Evolutionary conservation across 2,797 vertebrate genomes (phyloP), one percentile per base, ranked within the genome.

Genomic region (Sebastes hopkinsi): DNA sequence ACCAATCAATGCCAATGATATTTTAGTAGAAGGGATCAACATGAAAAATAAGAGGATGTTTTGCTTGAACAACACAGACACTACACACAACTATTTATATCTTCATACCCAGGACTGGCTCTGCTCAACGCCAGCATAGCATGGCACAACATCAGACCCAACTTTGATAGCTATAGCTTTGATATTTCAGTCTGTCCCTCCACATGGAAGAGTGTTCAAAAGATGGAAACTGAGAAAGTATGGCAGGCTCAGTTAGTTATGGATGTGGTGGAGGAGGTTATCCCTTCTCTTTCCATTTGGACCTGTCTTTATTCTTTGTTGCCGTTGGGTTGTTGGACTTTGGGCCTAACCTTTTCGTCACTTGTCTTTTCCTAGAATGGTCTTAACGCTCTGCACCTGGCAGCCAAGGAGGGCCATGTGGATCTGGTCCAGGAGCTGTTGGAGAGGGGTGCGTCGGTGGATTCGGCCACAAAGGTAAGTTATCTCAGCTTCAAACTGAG

Each of bases 401-500:
- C 98, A 18, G 98, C 98, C 86, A 99, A 99, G 90, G 98, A 99
- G 90, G 98, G 98, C 73, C 98, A 99, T 0, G 87, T 99, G 92
- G 97, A 97, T 14, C 95, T 99, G 91, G 98, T 99, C 25, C 97
- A 99, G 90, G 98, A 99, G 89, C 90, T 99, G 55, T 69, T 99
- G 96, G 98, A 98, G 56, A 95, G 97, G 91, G 98, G 98, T 1
- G 97, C 98, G 0, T 72, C 96, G 0, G 98, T 99, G 90, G 98
- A 99, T 88, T 97, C 98, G 25, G 95, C 98, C 80, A 99, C 98
- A 5, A 99, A 99, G 97, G 98, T 99, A 93, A 78, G 76, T 62
- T 1, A 27, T 18, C 46, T 22, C 6, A 9, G 18, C 11, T 20
- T 60, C 59, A 6, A 18, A 23, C n/a, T 36, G 32, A 29, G 12